A percentile compares a stretch with the other conserved stretches of the same genome.
These are phyloP conservation scores for Odontophorus gujanensis DNA, from an alignment of 2,113 vertebrate genomes.

Conservation along the genomic window DNA sequence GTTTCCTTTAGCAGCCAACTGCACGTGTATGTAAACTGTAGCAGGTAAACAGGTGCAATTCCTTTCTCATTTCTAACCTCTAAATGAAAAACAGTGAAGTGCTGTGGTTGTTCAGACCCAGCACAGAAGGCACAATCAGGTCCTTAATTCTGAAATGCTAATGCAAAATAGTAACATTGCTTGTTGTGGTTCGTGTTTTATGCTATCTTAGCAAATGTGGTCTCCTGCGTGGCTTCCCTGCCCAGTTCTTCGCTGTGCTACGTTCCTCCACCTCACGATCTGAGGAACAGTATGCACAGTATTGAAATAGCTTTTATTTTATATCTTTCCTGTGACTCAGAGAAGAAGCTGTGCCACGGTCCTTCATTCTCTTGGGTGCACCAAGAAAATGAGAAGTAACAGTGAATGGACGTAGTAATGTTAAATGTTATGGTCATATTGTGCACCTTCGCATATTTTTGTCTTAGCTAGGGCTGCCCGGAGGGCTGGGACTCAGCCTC, in stretches of 20 bases:
- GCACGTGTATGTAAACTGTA: background rate
- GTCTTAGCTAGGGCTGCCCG: background rate
- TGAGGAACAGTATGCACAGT: background rate
- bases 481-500: background rate
- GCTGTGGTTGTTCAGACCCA: background rate
- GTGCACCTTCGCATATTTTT: background rate
- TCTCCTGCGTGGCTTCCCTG: background rate
- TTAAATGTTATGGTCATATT: background rate
- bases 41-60: constrained; percentile 6
- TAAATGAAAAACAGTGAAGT: constrained; percentile 60
- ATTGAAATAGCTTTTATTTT: background rate
- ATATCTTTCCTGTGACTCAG: background rate
- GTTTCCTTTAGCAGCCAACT: background rate
- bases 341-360: background rate
- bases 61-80: constrained; percentile 55
- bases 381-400: background rate
- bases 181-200: background rate
- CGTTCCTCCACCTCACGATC: background rate
- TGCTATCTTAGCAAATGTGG: background rate
- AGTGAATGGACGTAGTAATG: background rate
- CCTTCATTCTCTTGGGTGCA: background rate
- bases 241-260: background rate
- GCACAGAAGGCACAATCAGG: background rate
- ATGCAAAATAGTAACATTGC: background rate
- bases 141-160: constrained; percentile 32